Conservation (phyloP, 1,140 invertebrate genomes). For the Phocides pigmalion region DNA sequence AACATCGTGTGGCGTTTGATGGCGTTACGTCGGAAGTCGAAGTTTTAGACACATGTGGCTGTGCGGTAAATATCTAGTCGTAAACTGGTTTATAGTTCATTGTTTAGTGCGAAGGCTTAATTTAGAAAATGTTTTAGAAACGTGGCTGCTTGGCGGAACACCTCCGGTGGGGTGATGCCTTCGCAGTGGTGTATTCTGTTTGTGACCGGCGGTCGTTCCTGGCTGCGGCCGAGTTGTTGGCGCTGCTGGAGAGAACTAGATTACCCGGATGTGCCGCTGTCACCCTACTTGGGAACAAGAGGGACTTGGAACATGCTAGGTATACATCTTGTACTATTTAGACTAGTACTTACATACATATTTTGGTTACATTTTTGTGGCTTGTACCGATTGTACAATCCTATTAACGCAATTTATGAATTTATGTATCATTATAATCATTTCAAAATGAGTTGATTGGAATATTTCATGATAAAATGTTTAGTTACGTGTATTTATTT, state of each 20-base stretch:
- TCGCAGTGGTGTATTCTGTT: constrained; percentile 93
- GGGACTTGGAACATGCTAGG: constrained; percentile 84
- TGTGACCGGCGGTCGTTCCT: constrained; percentile 90
- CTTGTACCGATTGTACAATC: too few relatives aligned
- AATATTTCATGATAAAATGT: too few relatives aligned
- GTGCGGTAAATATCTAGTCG: constrained; percentile 86
- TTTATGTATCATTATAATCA: too few relatives aligned
- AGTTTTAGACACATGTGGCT: constrained; percentile 91
- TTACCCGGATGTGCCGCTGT: constrained; percentile 89
- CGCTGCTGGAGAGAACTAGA: constrained; percentile 87
- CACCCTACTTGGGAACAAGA: constrained; percentile 91
- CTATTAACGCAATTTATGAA: too few relatives aligned
- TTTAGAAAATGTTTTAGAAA: constrained; percentile 64
- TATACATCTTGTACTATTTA: not conserved
- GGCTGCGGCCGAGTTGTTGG: constrained; percentile 88
- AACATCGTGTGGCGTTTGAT: constrained; percentile 90
- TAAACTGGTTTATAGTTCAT: constrained; percentile 33
- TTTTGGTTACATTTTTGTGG: too few relatives aligned
- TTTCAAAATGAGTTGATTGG: too few relatives aligned
- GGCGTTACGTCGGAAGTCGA: constrained; percentile 91
- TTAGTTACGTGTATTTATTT: too few relatives aligned
- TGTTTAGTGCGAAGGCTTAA: constrained; percentile 15
- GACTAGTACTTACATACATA: too few relatives aligned
- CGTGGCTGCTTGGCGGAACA: constrained; percentile 90
- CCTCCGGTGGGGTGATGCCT: constrained; percentile 92